Conservation (phyloP, 1,140 invertebrate genomes). For the Drusus annulatus region DNA sequence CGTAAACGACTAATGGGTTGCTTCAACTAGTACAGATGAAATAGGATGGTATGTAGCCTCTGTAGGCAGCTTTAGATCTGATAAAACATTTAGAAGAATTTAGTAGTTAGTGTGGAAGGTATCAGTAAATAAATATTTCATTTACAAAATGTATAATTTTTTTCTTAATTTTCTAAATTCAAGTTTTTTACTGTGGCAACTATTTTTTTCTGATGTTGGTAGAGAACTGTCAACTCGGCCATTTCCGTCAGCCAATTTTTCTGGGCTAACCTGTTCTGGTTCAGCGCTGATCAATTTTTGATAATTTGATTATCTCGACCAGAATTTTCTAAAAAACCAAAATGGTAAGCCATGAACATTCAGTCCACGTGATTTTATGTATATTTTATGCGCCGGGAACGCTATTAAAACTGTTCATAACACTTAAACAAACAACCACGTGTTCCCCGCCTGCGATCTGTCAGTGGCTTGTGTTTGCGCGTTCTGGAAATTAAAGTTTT, state of each 20-base stretch:
- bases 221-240: conserved; percentile 42
- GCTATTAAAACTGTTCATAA: not conserved
- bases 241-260: conserved; percentile 43
- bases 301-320: conserved; percentile 54
- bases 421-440: conserved; percentile 18
- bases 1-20: too few species aligned
- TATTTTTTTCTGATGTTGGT: conserved; percentile 35
- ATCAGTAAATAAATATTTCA: too few species aligned
- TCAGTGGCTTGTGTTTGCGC: not conserved
- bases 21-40: too few species aligned
- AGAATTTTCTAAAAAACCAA: conserved; percentile 38
- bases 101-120: too few species aligned
- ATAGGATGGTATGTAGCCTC: too few species aligned
- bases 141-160: not conserved
- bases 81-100: too few species aligned
- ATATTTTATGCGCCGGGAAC: not conserved
- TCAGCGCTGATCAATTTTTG: conserved; percentile 54
- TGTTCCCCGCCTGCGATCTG: conserved; percentile 17
- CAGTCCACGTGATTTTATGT: not conserved
- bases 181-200: not conserved
- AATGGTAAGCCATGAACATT: conserved; percentile 34
- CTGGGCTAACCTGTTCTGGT: conserved; percentile 42
- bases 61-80: too few species aligned
- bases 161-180: not conserved
- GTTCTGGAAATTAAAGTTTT: not conserved